Evolutionary conservation across 2,113 vertebrate species (phyloP).

Genomic region (Apaloderma vittatum): DNA sequence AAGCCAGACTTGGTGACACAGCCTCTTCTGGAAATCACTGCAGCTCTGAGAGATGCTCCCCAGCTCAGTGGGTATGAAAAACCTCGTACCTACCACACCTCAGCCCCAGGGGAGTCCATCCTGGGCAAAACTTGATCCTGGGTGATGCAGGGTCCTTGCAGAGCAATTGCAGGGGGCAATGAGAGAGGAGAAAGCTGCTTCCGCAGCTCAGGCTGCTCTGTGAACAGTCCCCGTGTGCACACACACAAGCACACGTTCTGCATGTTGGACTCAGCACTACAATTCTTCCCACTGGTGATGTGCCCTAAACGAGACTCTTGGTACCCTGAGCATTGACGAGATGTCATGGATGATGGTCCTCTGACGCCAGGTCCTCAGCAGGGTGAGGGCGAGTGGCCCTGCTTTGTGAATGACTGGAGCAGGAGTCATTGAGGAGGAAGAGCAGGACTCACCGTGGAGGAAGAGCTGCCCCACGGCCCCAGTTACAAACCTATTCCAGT

Average conservation of each 20-base stretch:
- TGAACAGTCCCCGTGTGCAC: rapidly evolving
- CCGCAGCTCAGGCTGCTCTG: neutral
- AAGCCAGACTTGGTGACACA: neutral
- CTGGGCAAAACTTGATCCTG: neutral
- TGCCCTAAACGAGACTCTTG: neutral
- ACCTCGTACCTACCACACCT: rapidly evolving
- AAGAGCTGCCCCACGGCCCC: neutral
- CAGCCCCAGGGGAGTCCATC: neutral
- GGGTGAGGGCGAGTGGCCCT: neutral
- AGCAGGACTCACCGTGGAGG: neutral
- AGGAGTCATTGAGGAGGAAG: rapidly evolving
- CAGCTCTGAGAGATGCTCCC: neutral
- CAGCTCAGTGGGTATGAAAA: rapidly evolving
- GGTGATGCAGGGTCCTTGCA: neutral
- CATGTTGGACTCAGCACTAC: neutral
- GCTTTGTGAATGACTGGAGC: neutral
- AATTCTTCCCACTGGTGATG: neutral
- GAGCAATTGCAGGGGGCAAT: neutral
- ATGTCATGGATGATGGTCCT: rapidly evolving
- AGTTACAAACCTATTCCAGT: neutral
- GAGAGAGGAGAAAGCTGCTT: neutral
- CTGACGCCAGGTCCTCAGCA: neutral
- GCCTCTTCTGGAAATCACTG: neutral
- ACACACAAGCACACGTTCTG: rapidly evolving
- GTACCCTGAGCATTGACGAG: neutral